phyloP scores from a whole-genome alignment of 2,113 vertebrate species.

The Orcinus orca region DNA sequence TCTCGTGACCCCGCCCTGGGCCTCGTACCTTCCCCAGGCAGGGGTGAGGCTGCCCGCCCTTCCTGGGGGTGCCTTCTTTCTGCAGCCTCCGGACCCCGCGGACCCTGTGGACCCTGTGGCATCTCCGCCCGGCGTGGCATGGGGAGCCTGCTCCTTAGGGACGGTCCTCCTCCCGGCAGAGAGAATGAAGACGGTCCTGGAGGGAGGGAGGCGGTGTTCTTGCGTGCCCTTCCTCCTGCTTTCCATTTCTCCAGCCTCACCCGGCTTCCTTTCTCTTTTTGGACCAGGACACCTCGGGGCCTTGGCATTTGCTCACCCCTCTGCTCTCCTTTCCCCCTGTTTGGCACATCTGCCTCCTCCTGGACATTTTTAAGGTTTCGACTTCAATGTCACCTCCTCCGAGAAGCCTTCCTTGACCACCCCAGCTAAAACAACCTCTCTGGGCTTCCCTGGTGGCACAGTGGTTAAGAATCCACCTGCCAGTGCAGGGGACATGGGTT shows the following conservation, averaged over 20 bases:
- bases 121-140: not conserved
- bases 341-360: not conserved
- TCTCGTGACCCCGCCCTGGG: not conserved
- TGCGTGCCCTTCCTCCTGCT: not conserved
- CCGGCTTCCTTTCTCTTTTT: not conserved
- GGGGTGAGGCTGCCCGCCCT: not conserved
- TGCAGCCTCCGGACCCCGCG: not conserved
- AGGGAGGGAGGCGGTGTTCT: not conserved
- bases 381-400: not conserved
- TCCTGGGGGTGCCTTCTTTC: not conserved
- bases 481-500: no score
- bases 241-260: not conserved
- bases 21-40: not conserved
- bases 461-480: no score
- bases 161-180: not conserved
- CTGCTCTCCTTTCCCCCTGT: not conserved
- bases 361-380: not conserved
- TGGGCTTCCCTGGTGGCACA: not conserved
- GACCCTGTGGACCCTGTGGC: not conserved
- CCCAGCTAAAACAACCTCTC: not conserved
- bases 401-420: not conserved
- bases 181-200: not conserved
- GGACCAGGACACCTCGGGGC: fast-evolving
- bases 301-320: not conserved
- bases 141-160: not conserved